phyloP scores from a whole-genome alignment of 2,113 vertebrate genomes.

The Cavia aperea region DNA sequence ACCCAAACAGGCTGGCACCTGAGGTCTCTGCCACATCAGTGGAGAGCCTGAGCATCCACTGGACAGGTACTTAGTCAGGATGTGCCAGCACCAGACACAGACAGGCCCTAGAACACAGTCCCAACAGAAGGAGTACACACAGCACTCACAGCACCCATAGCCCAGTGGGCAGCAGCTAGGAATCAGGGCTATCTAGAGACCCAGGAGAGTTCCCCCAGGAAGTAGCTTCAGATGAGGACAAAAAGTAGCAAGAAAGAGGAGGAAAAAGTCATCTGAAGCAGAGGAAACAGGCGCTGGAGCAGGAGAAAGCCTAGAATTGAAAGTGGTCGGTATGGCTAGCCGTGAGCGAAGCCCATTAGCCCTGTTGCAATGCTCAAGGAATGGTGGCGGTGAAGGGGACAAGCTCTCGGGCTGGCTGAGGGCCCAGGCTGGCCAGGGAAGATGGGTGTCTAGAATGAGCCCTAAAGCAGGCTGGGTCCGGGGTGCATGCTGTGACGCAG shows the following conservation, averaged over 20 bases:
- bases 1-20: not conserved
- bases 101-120: fast-evolving
- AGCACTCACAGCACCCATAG: no score
- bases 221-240: not conserved
- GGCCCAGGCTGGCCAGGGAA: not conserved
- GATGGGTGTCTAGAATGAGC: not conserved
- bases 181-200: not conserved
- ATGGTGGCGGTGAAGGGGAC: not conserved
- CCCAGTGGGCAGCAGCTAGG: not conserved
- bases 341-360: not conserved
- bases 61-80: not conserved
- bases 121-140: not conserved
- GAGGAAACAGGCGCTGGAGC: not conserved
- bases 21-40: not conserved
- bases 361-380: not conserved
- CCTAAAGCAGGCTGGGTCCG: not conserved
- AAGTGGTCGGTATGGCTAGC: not conserved
- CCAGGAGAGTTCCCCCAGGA: not conserved
- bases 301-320: not conserved
- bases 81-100: fast-evolving
- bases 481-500: no score
- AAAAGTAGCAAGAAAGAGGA: not conserved
- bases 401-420: not conserved
- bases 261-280: not conserved
- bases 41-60: not conserved